Conservation (phyloP, 2,113 vertebrate genomes). For the Sinocyclocheilus anshuiensis region DNA sequence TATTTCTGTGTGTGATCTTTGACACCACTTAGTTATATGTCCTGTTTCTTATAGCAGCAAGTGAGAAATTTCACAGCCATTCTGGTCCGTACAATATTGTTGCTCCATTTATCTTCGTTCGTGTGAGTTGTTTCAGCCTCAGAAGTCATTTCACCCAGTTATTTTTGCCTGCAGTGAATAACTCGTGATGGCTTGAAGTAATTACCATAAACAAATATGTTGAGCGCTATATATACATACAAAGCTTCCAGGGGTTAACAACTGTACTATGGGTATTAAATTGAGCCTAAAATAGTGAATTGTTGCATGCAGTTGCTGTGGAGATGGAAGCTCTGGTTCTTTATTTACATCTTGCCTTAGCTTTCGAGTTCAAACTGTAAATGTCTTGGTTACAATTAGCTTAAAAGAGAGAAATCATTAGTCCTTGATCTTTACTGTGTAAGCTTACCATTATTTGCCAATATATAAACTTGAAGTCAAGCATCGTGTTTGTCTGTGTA, state of each 20-base stretch:
- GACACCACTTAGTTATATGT: not conserved
- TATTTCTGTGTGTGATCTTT: not conserved
- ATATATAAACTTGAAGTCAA: not conserved
- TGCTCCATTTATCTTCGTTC: not conserved
- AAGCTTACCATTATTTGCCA: not conserved
- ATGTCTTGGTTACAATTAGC: slow-evolving; percentile 28
- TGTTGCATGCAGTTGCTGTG: slow-evolving; percentile 77
- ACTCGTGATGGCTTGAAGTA: not conserved
- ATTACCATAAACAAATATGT: slow-evolving; percentile 70
- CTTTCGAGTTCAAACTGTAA: slow-evolving; percentile 69
- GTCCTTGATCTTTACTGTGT: not conserved
- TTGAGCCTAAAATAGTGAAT: slow-evolving; percentile 76
- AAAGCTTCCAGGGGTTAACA: slow-evolving; percentile 75
- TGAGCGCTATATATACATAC: slow-evolving; percentile 66
- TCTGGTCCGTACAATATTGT: not conserved
- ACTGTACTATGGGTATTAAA: slow-evolving; percentile 76
- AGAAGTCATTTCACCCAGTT: not conserved
- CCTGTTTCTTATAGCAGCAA: not conserved
- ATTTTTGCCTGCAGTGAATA: not conserved
- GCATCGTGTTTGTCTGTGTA: slow-evolving; percentile 69
- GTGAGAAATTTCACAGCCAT: not conserved
- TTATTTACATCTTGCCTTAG: slow-evolving; percentile 70
- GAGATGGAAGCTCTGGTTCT: slow-evolving; percentile 67
- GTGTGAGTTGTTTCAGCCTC: not conserved
- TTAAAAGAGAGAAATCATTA: not conserved